Conservation (phyloP, 2,888 invertebrate species). For the Lutraria lutraria region DNA sequence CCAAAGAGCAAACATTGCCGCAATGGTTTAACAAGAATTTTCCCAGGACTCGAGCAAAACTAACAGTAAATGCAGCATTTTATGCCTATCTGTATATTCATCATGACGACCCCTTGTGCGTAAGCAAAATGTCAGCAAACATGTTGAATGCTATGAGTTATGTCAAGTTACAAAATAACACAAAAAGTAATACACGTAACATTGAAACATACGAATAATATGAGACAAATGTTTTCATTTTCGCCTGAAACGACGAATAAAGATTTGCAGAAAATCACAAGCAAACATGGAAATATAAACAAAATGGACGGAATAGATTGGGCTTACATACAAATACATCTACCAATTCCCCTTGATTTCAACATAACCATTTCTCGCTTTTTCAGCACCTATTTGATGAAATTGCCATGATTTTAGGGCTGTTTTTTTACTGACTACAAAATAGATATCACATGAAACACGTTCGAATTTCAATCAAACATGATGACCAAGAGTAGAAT, state of each 20-base stretch:
- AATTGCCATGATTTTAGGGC: slow-evolving; percentile 50
- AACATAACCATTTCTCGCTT: neutral
- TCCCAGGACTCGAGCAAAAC: slow-evolving; percentile 33
- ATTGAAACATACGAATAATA: slow-evolving; percentile 3
- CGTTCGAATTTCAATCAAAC: slow-evolving; percentile 29
- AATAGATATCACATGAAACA: slow-evolving; percentile 26
- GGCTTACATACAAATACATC: slow-evolving; percentile 44
- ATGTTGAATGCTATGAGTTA: neutral
- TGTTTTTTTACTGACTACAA: neutral
- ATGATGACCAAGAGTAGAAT: slow-evolving; percentile 16
- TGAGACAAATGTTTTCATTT: slow-evolving; percentile 3
- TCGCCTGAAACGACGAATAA: slow-evolving; percentile 3
- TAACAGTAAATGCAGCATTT: slow-evolving; percentile 36
- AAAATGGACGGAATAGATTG: slow-evolving; percentile 73
- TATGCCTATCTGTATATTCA: neutral
- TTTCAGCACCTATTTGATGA: slow-evolving; percentile 34
- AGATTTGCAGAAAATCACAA: neutral
- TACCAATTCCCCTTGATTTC: slow-evolving; percentile 59
- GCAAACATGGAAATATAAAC: slow-evolving; percentile 26
- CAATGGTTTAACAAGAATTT: neutral
- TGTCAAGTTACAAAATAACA: neutral
- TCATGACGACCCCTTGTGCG: no score
- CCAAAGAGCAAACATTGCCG: neutral
- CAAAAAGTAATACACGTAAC: neutral
- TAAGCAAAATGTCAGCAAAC: neutral